Evolutionary conservation across 2,113 vertebrate species (phyloP).

Genomic region (Leucoraja erinaceus): DNA sequence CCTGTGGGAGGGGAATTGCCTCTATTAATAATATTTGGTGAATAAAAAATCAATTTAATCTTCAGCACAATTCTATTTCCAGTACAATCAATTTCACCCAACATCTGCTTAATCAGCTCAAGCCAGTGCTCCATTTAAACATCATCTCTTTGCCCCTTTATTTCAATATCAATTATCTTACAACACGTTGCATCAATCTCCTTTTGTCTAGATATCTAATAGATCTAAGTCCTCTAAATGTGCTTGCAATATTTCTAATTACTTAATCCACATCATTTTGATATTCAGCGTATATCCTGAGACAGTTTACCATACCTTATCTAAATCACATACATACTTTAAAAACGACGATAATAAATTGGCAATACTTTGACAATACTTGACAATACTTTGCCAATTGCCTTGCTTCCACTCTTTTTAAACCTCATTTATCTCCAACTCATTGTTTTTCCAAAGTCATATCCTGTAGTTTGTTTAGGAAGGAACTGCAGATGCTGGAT

Average conservation of each 20-base stretch:
- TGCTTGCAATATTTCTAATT: slow-evolving; percentile 40
- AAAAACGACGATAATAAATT: background rate
- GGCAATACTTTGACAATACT: background rate
- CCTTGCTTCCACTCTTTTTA: slow-evolving; percentile 42
- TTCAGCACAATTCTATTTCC: slow-evolving; percentile 6
- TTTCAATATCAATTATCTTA: slow-evolving; percentile 22
- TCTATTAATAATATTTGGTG: background rate
- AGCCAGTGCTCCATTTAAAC: slow-evolving; percentile 9
- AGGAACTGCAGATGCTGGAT: too few relatives aligned
- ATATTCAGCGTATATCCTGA: slow-evolving; percentile 21
- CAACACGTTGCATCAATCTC: background rate
- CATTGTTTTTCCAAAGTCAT: slow-evolving; percentile 37
- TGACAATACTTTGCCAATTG: slow-evolving; percentile 39
- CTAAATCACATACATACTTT: slow-evolving; percentile 26
- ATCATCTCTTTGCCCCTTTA: background rate
- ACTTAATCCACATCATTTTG: slow-evolving; percentile 35
- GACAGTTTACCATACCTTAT: fast-evolving
- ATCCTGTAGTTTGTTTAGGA: slow-evolving; percentile 39
- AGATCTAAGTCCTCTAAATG: slow-evolving; percentile 36
- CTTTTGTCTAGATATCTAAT: slow-evolving; percentile 39
- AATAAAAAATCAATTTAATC: slow-evolving; percentile 3
- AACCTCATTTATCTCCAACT: slow-evolving; percentile 39
- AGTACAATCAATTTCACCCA: background rate
- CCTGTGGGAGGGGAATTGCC: slow-evolving; percentile 8
- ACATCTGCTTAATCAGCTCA: background rate